A percentile compares a stretch with the other conserved stretches of the same genome.
Evolutionary conservation across 2,797 vertebrate genomes (phyloP).

Genomic region (Loris lydekkerianus): DNA sequence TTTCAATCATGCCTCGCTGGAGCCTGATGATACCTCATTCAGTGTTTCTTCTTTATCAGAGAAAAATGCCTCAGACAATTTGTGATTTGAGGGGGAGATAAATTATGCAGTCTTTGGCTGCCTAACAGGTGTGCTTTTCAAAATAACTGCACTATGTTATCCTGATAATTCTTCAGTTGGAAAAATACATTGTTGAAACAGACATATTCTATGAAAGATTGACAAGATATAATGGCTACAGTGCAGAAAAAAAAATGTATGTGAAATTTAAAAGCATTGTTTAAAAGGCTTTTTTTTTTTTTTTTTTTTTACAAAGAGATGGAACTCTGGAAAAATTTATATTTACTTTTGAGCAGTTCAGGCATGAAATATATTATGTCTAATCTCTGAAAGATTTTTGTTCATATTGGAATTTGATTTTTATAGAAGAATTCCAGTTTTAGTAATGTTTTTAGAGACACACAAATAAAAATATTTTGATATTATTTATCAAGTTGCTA

Average conservation of each 20-base stretch:
- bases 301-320: constrained; percentile 67
- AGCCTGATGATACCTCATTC: constrained; percentile 91
- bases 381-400: constrained; percentile 75
- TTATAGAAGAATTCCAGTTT: constrained; percentile 80
- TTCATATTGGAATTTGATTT: background rate
- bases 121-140: constrained; percentile 67
- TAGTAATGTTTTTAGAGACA: constrained; percentile 76
- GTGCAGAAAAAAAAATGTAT: constrained; percentile 52
- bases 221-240: constrained; percentile 71
- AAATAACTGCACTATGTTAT: constrained; percentile 76
- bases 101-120: constrained; percentile 52
- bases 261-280: constrained; percentile 56
- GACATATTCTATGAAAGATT: constrained; percentile 66
- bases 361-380: constrained; percentile 74
- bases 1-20: constrained; percentile 89
- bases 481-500: constrained; percentile 62
- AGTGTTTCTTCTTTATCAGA: constrained; percentile 95
- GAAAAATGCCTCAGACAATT: constrained; percentile 91
- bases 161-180: constrained; percentile 75
- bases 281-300: background rate
- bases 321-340: constrained; percentile 63
- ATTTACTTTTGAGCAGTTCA: constrained; percentile 80
- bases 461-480: constrained; percentile 70
- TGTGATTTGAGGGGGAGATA: constrained; percentile 85
- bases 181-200: constrained; percentile 72